Evolutionary conservation across 2,888 invertebrate species (phyloP), one percentile per base, ranked within the genome.

Genomic region (Leucophenga montana): DNA sequence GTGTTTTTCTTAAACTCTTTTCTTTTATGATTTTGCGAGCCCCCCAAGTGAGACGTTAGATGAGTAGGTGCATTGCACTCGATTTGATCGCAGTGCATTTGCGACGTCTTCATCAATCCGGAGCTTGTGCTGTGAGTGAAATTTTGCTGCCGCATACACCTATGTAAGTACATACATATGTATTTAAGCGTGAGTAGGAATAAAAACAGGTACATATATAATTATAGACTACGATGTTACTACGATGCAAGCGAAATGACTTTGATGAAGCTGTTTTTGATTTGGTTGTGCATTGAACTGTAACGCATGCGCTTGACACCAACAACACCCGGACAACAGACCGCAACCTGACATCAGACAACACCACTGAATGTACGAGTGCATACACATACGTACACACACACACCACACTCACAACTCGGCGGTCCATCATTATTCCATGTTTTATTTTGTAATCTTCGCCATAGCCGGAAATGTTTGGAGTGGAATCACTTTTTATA

Each of bases 21-120:
- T 50, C 50, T 16, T 50, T 50, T 18, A 18, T 16, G 8, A n/a
- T 18, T 16, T 62, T 50, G 53, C 65, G 44, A 18, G 20, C 67
- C 65, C 16, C 11, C 8, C 18, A 18, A 57, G 13, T n/a, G 57
- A 57, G n/a, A 13, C 13, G 31, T 4, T 3, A 27, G 53, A 20
- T n/a, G 57, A 68, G 53, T 18, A 27, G 16, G 67, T 53, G 67
- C 69, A 71, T 59, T 71, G 70, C 66, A 62, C 71, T 56, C 39
- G 13, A 18, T 48, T 39, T 11, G 39, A 39, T 8, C n/a, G n/a
- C n/a, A n/a, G 8, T 39, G 39, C 39, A 8, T 3, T 39, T 39
- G 39, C 39, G n/a, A n/a, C n/a, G 39, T 39, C 39, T 39, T 39
- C 39, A 39, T 39, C 11, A 39, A 39, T 39, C 4, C 54, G 18